phyloP scores from a whole-genome alignment of 1,140 invertebrate genomes.

The Drosophila ohnishii region DNA sequence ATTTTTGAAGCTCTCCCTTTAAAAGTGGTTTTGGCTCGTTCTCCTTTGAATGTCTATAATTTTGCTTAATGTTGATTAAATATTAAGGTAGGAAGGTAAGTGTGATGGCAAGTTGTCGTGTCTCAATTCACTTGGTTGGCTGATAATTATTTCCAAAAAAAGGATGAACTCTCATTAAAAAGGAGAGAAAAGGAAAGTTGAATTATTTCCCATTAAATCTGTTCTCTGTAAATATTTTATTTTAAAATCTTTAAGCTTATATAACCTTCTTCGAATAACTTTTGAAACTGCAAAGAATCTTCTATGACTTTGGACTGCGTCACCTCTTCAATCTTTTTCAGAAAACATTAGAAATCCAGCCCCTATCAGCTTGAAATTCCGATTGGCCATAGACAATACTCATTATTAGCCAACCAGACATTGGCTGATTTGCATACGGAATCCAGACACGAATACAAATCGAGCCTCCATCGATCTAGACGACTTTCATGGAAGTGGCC shows the following conservation, averaged over 20 bases:
- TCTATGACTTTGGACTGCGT: too few relatives aligned
- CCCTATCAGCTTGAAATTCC: slow-evolving; percentile 6
- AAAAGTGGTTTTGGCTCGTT: slow-evolving; percentile 14
- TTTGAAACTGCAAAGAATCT: too few relatives aligned
- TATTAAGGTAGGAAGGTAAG: slow-evolving; percentile 20
- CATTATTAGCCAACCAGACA: slow-evolving; percentile 39
- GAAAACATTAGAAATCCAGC: slow-evolving; percentile 13
- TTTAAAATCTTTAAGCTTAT: background rate
- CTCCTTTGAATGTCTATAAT: slow-evolving; percentile 35
- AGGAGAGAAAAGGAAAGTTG: background rate
- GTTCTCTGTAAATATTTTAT: background rate
- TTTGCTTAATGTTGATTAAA: slow-evolving; percentile 45
- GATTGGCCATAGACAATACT: slow-evolving; percentile 13
- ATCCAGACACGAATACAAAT: slow-evolving; percentile 39
- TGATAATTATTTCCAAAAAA: background rate
- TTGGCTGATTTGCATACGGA: slow-evolving; percentile 29
- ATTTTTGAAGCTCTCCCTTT: slow-evolving; percentile 49
- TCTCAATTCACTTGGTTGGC: background rate
- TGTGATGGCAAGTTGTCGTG: slow-evolving; percentile 23
- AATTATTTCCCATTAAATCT: background rate
- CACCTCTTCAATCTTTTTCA: slow-evolving; percentile 5
- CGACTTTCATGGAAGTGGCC: slow-evolving; percentile 56
- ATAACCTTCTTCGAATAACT: background rate
- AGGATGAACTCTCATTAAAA: background rate
- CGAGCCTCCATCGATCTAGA: slow-evolving; percentile 8